Base-by-base conservation (phyloP, 2,113 vertebrate genomes). In the Solea solea region DNA sequence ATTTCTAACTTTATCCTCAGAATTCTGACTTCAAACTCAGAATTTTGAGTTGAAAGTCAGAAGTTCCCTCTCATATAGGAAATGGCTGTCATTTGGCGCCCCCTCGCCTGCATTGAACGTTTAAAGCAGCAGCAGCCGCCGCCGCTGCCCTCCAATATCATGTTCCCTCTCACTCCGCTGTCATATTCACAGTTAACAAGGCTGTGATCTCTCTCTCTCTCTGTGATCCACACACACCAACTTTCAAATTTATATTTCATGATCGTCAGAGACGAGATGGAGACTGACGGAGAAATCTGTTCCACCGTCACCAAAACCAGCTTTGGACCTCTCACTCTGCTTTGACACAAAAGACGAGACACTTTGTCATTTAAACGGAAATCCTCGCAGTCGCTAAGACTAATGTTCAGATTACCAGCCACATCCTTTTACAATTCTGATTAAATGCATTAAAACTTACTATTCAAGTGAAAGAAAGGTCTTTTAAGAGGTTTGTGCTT, bases 171-270 rank as follows among this genome's bases (percentile, higher is more conserved):
- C 41, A 8, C 45, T 54, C 40, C 25, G 40, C n/a, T 10, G 4
- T 69, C 67, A 14, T 14, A 69, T 73, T 40, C 25, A 2, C 14
- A 72, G 44, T 77, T 67, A 76, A 64, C 78, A 42, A 78, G 34
- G 44, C 64, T 34, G 41, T 40, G 62, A 58, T 83, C 65, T 54
- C 62, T 64, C 60, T 71, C 56, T 46, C 15, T 0, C 42, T 15
- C 8, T 57, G 45, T 77, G 53, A 75, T 74, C 63, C 10, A 28
- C 14, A 42, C 53, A 44, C 21, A n/a, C 52, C 1, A 45, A 50
- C 48, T 42, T 53, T 15, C 54, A 41, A 8, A 59, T 82, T 63
- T 59, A 76, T 81, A 71, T 72, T 80, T 60, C 34, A 90, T 53
- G 39, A 80, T 44, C 3, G 7, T 28, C 7, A 21, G 21, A 46